Conservation (phyloP, 2,113 vertebrate genomes). For the Heptranchias perlo region DNA sequence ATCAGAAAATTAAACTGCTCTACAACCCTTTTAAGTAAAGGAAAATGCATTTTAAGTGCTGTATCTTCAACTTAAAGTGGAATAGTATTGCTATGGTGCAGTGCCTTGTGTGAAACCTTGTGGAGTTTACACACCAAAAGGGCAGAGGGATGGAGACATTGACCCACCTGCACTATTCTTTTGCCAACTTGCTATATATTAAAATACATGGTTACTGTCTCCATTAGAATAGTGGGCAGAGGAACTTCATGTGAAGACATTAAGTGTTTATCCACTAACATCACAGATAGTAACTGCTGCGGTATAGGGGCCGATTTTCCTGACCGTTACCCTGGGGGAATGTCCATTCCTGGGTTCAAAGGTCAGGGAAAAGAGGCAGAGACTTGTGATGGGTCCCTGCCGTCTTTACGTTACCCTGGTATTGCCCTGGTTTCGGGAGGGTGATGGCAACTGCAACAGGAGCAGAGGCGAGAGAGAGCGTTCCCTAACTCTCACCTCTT, state of each 20-base stretch:
- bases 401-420: background rate
- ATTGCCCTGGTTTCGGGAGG: background rate
- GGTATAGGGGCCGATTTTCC: background rate
- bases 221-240: background rate
- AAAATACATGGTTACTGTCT: background rate
- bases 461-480: too few relatives aligned
- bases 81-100: background rate
- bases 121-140: background rate
- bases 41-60: background rate
- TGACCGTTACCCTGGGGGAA: background rate
- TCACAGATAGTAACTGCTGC: background rate
- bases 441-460: background rate
- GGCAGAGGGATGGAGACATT: background rate
- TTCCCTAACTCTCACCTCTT: too few relatives aligned
- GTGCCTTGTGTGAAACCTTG: background rate
- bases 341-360: background rate
- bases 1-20: background rate
- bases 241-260: too few relatives aligned
- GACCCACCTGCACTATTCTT: background rate
- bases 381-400: background rate
- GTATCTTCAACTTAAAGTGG: background rate
- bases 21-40: background rate
- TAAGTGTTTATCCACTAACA: background rate
- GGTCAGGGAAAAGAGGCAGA: background rate
- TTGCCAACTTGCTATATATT: background rate